Evolutionary conservation across 2,888 invertebrate genomes (phyloP).

Genomic region (Agriotes lineatus): DNA sequence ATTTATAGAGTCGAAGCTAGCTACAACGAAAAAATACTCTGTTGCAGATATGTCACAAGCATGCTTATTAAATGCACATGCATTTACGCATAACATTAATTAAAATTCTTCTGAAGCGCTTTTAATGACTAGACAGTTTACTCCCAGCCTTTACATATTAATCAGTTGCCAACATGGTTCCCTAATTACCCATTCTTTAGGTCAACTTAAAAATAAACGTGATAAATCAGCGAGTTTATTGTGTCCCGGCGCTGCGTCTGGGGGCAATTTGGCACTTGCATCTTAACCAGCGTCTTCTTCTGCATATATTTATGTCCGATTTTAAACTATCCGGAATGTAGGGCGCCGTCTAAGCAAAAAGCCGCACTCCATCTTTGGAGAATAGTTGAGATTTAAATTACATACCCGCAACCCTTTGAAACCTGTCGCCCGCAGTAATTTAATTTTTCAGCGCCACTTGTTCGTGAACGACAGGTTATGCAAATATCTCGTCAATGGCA

Average conservation of each 20-base stretch:
- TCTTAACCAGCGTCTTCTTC: neutral
- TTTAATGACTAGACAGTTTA: neutral
- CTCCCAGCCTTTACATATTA: neutral
- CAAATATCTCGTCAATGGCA: neutral
- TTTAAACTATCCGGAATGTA: neutral
- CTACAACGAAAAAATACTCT: no score
- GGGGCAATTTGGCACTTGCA: constrained; percentile 16
- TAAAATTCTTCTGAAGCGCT: neutral
- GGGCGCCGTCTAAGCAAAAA: neutral
- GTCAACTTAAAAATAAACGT: constrained; percentile 13
- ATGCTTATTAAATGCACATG: no score
- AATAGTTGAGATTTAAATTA: neutral
- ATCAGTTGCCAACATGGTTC: neutral
- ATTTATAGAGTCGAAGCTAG: no score
- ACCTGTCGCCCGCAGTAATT: constrained; percentile 12
- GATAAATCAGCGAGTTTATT: neutral
- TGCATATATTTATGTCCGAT: neutral
- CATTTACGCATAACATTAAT: no score
- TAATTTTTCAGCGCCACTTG: constrained; percentile 18
- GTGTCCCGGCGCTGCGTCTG: neutral
- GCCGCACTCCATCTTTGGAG: neutral
- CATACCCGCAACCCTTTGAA: neutral
- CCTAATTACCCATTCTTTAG: neutral
- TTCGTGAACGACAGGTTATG: constrained; percentile 12
- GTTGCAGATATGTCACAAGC: no score